A percentile compares a stretch with the other conserved stretches of the same genome.
These are phyloP conservation scores for Ancistrus triradiatus DNA, from an alignment of 2,113 vertebrate genomes.

Conservation along the genomic window DNA sequence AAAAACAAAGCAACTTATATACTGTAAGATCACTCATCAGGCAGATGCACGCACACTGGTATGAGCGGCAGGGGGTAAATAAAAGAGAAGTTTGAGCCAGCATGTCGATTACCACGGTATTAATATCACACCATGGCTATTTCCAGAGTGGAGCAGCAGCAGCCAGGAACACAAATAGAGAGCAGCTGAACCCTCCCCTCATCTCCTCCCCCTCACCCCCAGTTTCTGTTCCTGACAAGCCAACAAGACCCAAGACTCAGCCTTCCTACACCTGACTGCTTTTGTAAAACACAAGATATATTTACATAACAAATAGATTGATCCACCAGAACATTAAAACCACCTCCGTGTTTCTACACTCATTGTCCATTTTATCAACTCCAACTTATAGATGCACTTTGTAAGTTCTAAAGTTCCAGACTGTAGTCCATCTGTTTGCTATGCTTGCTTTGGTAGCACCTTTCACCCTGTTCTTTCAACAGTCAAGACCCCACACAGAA, in stretches of 20 bases:
- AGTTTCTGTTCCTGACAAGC: conserved; percentile 2
- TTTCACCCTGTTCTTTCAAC: no score
- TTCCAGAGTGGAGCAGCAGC: conserved; percentile 39
- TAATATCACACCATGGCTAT: conserved; percentile 51
- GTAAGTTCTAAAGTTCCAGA: no score
- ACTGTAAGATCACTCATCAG: conserved; percentile 1
- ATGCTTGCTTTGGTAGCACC: no score
- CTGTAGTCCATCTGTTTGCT: no score
- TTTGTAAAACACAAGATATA: no score
- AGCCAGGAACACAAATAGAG: conserved; percentile 48
- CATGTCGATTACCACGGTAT: conserved; percentile 50
- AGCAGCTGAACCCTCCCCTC: conserved; percentile 47
- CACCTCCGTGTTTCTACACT: no score
- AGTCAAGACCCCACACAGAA: no score
- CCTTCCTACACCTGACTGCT: background rate
- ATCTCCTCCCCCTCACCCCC: conserved; percentile 8
- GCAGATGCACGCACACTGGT: conserved; percentile 19
- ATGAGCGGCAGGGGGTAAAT: conserved; percentile 30
- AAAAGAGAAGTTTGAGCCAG: conserved; percentile 42
- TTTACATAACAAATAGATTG: no score
- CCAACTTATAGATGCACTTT: no score
- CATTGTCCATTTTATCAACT: no score
- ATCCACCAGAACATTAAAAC: no score
- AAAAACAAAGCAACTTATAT: background rate
- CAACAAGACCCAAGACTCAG: background rate